A percentile compares a stretch with the other conserved stretches of the same genome.
Evolutionary conservation across 2,888 invertebrate species (phyloP).

Genomic region (Yponomeuta plumbellus): DNA sequence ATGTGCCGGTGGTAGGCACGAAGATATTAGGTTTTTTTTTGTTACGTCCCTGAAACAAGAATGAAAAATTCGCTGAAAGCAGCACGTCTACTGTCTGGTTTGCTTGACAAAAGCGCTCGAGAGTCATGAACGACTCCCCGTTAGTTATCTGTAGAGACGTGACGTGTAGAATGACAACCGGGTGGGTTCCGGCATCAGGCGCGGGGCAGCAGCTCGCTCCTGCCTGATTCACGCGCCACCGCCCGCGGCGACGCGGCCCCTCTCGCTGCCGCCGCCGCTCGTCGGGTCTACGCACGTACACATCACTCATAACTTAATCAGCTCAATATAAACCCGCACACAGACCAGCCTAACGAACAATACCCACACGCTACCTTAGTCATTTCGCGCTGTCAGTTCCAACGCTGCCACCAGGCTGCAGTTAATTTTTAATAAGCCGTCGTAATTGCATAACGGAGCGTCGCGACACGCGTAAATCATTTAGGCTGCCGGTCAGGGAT

Average conservation of each 20-base stretch:
- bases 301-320: conserved; percentile 10
- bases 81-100: neutral
- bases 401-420: conserved; percentile 25
- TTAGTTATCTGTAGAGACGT: neutral
- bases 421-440: conserved; percentile 71
- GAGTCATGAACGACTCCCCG: neutral
- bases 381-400: conserved; percentile 13
- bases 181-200: neutral
- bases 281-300: neutral
- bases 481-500: conserved; percentile 51
- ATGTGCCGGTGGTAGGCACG: neutral
- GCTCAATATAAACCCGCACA: neutral
- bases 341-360: conserved; percentile 13
- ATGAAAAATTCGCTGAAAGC: neutral
- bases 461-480: conserved; percentile 62
- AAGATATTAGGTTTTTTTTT: neutral
- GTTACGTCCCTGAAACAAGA: neutral
- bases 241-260: conserved; percentile 5
- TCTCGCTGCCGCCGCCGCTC: neutral
- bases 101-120: neutral
- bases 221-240: neutral
- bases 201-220: neutral
- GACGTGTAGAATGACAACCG: neutral
- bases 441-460: conserved; percentile 68
- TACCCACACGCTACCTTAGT: neutral